Percentiles rank a stretch among this genome's conserved stretches.
Evolutionary conservation across 2,797 vertebrate genomes (phyloP).

Genomic region (Notoglanidium macrostoma): DNA sequence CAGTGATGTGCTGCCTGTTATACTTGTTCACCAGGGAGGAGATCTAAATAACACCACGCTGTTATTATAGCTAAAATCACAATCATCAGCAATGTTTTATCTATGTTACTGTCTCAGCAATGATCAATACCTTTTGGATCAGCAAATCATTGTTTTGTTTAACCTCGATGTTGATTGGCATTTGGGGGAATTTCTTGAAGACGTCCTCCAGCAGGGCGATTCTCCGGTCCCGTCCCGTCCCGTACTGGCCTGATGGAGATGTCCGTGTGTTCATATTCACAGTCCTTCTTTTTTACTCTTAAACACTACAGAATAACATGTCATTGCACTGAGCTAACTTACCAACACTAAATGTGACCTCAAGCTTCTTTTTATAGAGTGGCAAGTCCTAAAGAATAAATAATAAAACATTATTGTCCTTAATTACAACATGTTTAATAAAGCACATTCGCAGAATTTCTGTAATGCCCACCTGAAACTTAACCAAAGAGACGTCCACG

Average conservation of each 20-base stretch:
- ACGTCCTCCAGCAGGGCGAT: conserved; percentile 81
- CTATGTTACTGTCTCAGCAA: not conserved
- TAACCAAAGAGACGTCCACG: conserved; percentile 20
- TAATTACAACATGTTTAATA: not conserved
- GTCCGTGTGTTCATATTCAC: not conserved
- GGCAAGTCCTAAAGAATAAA: conserved; percentile 79
- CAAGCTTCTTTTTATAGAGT: conserved; percentile 79
- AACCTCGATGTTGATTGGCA: conserved; percentile 81
- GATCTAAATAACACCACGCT: conserved; percentile 65
- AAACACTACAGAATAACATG: too few species aligned
- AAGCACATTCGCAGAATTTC: too few species aligned
- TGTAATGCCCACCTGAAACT: conserved; percentile 72
- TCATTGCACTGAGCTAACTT: conserved; percentile 38
- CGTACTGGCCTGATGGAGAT: conserved; percentile 73
- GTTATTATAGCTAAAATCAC: not conserved
- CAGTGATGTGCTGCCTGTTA: conserved; percentile 74
- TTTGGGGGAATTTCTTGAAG: conserved; percentile 78
- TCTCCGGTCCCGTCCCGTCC: conserved; percentile 77
- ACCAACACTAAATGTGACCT: conserved; percentile 83
- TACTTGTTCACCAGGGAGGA: conserved; percentile 73
- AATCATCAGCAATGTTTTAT: not conserved
- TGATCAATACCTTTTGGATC: conserved; percentile 75
- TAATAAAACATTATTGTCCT: not conserved
- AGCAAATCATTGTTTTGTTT: conserved; percentile 77
- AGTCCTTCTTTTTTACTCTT: not conserved